Base-by-base conservation (phyloP, 2,113 vertebrate species). In the Crotalus horridus region DNA sequence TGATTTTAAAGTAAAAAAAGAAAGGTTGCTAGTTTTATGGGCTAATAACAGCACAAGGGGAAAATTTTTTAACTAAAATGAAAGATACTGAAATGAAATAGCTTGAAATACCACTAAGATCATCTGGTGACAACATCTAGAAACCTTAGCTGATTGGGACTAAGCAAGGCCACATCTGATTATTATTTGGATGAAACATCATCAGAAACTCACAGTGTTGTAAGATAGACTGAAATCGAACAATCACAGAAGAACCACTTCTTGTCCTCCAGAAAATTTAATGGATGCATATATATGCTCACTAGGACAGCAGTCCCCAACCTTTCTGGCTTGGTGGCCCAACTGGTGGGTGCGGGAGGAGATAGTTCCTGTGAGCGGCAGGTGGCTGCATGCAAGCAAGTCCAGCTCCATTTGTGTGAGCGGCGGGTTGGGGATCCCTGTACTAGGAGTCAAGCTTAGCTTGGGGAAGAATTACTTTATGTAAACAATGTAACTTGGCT, bases 331-430 rank as follows among this genome's bases (percentile, higher is more conserved):
- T 69, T 69, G 0, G 29, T 15, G 61, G 26, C 0, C 11, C n/a
- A 13, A 12, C 53, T 0, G 29, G 4, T 4, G 29, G 12, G 48
- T 51, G 48, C 4, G 11, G 11, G 61, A 64, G 26, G 61, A 12
- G 26, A 64, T 64, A 64, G 61, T 64, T 69, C 61, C 61, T 69
- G 61, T 0, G 1, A 69, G 29, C n/a, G 29, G 61, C n/a, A n/a
- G 61, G 61, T 1, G 4, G 4, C 4, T 29, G n/a, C 1, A 0
- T 0, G 12, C 29, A 69, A 69, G 29, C 61, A n/a, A 2, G 26
- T 64, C 11, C 12, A 13, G 29, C 61, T n/a, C 61, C 61, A 69
- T 69, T n/a, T 69, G 26, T 64, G 61, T 64, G 61, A 64, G 11
- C 11, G 1, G 26, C 0, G 0, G 26, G 61, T n/a, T n/a, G 4